phyloP scores from a whole-genome alignment of 2,888 invertebrate species.

The Noctua pronuba region DNA sequence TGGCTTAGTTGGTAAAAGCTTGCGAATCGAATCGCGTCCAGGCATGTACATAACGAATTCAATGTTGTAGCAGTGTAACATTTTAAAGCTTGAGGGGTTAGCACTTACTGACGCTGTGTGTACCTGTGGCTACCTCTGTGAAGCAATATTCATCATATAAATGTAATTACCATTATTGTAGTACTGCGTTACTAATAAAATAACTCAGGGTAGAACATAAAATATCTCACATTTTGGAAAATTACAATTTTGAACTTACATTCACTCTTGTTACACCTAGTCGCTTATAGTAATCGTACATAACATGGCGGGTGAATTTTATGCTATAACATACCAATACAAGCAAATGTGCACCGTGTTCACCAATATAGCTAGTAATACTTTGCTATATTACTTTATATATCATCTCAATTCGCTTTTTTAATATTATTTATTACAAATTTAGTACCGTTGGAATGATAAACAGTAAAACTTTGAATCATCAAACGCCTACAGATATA shows the following conservation, averaged over 20 bases:
- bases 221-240: constrained; percentile 6
- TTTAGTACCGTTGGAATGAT: constrained; percentile 57
- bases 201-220: background rate
- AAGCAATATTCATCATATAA: constrained; percentile 2
- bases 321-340: constrained; percentile 17
- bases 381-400: constrained; percentile 1
- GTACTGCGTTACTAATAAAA: constrained; percentile 5
- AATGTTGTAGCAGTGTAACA: too few relatives aligned
- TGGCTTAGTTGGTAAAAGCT: too few relatives aligned
- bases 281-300: constrained; percentile 17
- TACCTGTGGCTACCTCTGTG: constrained; percentile 13
- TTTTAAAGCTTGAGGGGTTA: too few relatives aligned
- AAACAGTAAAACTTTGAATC: constrained; percentile 42
- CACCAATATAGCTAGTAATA: constrained; percentile 22
- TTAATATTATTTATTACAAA: constrained; percentile 39
- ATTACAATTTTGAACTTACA: constrained; percentile 3
- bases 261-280: constrained; percentile 16
- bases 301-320: constrained; percentile 13
- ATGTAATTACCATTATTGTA: constrained; percentile 6
- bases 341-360: constrained; percentile 24
- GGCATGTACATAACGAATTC: too few relatives aligned
- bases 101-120: background rate
- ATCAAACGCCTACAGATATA: constrained; percentile 34
- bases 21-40: too few relatives aligned
- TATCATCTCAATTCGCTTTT: constrained; percentile 18